Conservation (phyloP, 2,888 invertebrate species). For the Drymonia ruficornis region DNA sequence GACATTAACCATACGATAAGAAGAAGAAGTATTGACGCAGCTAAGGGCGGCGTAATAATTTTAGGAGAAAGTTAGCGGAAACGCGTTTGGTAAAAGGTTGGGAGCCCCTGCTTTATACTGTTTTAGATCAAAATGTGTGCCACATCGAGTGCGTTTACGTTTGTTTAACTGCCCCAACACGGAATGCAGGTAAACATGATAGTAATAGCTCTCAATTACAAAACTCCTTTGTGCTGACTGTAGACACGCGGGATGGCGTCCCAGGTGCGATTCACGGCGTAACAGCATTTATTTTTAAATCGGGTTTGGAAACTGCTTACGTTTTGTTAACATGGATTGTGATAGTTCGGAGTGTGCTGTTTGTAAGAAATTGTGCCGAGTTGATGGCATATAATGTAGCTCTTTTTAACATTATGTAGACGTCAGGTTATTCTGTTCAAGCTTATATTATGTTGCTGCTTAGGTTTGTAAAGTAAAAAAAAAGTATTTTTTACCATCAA, state of each 20-base stretch:
- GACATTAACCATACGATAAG: no score
- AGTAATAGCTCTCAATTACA: conserved; percentile 39
- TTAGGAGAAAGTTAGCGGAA: no score
- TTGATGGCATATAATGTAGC: no score
- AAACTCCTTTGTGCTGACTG: conserved; percentile 32
- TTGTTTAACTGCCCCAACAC: conserved; percentile 34
- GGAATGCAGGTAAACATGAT: conserved; percentile 44
- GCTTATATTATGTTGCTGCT: no score
- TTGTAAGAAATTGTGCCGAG: no score
- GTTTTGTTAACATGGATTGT: neutral
- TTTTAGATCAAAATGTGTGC: conserved; percentile 51
- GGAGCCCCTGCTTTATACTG: conserved; percentile 22
- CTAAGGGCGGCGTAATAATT: no score
- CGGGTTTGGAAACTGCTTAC: conserved; percentile 2
- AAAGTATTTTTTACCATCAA: no score
- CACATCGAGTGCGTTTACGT: conserved; percentile 32
- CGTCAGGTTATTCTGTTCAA: no score
- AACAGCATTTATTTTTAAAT: conserved; percentile 3
- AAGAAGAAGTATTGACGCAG: no score
- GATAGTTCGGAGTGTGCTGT: neutral
- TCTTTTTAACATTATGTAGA: no score
- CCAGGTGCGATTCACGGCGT: conserved; percentile 2
- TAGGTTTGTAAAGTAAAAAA: no score
- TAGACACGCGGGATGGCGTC: conserved; percentile 17
- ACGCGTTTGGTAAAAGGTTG: no score